Percentiles rank a stretch among this genome's conserved stretches.
phyloP scores from a whole-genome alignment of 2,797 vertebrate genomes.

The Sciurus vulgaris region DNA sequence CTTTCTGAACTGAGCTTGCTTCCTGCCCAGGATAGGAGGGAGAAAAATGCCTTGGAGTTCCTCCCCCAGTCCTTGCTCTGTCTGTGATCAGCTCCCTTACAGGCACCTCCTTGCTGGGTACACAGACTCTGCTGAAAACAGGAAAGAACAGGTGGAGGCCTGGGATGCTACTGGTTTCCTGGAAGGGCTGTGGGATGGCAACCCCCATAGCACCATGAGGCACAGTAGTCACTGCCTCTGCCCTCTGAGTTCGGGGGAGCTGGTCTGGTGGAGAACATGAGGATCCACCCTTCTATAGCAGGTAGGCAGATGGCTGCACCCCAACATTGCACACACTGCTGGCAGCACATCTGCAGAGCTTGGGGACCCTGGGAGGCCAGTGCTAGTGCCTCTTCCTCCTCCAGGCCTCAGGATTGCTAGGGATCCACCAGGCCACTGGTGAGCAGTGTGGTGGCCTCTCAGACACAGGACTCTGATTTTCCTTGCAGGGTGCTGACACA shows the following conservation, averaged over 20 bases:
- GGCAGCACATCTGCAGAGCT: not conserved
- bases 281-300: slow-evolving; percentile 74
- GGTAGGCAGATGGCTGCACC: not conserved
- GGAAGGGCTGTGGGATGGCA: slow-evolving; percentile 30
- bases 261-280: accelerated
- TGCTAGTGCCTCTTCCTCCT: not conserved
- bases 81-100: no score
- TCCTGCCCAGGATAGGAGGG: no score
- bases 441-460: slow-evolving; percentile 29
- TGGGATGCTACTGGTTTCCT: not conserved
- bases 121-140: no score
- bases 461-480: not conserved
- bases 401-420: not conserved
- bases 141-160: no score
- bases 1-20: no score
- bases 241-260: slow-evolving; percentile 34
- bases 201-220: slow-evolving; percentile 67
- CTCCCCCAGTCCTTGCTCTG: no score
- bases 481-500: accelerated
- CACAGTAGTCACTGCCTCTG: slow-evolving; percentile 81
- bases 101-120: no score
- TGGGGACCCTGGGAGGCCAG: not conserved
- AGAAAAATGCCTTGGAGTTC: no score
- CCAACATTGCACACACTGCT: not conserved
- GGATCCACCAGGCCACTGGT: not conserved